Evolutionary conservation across 2,888 invertebrate genomes (phyloP).

Genomic region (Gandaritis pyraliata): DNA sequence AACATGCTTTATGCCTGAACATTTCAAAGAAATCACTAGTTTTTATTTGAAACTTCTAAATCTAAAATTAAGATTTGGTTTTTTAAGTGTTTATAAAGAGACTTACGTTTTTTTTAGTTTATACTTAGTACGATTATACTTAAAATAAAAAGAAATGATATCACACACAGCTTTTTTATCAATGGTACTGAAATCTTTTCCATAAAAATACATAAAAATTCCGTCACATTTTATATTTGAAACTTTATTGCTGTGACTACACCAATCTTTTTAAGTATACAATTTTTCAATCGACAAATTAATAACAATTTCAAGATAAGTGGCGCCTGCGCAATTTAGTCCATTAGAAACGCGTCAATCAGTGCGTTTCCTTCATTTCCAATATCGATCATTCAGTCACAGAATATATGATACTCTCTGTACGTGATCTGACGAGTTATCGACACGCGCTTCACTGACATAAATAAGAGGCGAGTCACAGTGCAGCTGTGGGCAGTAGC

Average conservation of each 20-base stretch:
- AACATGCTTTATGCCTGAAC: not conserved
- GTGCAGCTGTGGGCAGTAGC: slow-evolving; percentile 30
- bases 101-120: too few relatives aligned
- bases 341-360: slow-evolving; percentile 49
- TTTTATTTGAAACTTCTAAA: too few relatives aligned
- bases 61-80: too few relatives aligned
- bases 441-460: slow-evolving; percentile 47
- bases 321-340: slow-evolving; percentile 42
- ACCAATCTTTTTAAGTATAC: slow-evolving; percentile 15
- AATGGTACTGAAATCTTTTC: too few relatives aligned
- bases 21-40: too few relatives aligned
- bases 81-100: too few relatives aligned
- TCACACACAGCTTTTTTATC: too few relatives aligned
- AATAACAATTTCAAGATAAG: slow-evolving; percentile 42
- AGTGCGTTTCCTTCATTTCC: slow-evolving; percentile 46
- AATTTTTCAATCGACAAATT: slow-evolving; percentile 40
- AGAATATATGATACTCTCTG: slow-evolving; percentile 16
- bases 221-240: slow-evolving; percentile 6
- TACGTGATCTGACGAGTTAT: slow-evolving; percentile 40
- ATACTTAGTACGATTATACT: too few relatives aligned
- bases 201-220: not conserved
- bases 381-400: slow-evolving; percentile 38
- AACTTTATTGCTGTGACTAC: slow-evolving; percentile 11
- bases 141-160: too few relatives aligned
- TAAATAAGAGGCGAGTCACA: slow-evolving; percentile 44